These are phyloP conservation scores for Sinocyclocheilus anophthalmus DNA, from an alignment of 2,113 vertebrate species.

Conservation along the genomic window DNA sequence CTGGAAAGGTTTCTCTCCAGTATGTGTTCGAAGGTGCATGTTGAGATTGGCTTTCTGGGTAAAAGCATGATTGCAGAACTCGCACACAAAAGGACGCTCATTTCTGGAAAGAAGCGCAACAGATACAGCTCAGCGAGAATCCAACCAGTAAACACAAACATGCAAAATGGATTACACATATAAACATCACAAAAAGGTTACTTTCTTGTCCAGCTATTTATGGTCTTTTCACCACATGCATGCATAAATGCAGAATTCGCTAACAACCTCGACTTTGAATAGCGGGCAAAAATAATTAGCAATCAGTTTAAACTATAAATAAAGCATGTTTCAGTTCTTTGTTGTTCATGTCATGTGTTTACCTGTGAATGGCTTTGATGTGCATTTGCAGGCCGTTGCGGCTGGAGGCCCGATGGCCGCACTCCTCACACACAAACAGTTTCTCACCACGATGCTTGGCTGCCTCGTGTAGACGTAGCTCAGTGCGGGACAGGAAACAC, in stretches of 20 bases:
- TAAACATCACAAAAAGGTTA: not conserved
- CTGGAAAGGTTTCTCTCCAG: conserved; percentile 94
- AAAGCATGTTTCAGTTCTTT: not conserved
- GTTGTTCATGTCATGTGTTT: not conserved
- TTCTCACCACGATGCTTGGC: conserved; percentile 96
- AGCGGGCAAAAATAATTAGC: not conserved
- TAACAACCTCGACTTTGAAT: not conserved
- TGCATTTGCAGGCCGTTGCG: conserved; percentile 97
- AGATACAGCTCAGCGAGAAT: not conserved
- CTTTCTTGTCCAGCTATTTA: not conserved
- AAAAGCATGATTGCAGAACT: conserved; percentile 91
- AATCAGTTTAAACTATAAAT: not conserved
- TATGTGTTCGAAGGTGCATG: conserved; percentile 95
- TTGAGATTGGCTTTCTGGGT: conserved; percentile 98
- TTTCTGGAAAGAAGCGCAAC: conserved; percentile 75
- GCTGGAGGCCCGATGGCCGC: conserved; percentile 91
- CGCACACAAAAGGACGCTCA: conserved; percentile 89
- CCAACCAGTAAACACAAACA: not conserved
- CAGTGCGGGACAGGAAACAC: conserved; percentile 90
- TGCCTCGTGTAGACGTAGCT: conserved; percentile 90
- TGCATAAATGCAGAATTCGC: not conserved
- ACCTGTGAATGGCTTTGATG: conserved; percentile 98
- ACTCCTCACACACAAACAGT: conserved; percentile 96
- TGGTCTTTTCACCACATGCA: not conserved
- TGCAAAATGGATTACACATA: not conserved